A percentile compares a stretch with the other conserved stretches of the same genome.
Conservation (phyloP, 2,797 vertebrate genomes). For the Calcarius lapponicus region DNA sequence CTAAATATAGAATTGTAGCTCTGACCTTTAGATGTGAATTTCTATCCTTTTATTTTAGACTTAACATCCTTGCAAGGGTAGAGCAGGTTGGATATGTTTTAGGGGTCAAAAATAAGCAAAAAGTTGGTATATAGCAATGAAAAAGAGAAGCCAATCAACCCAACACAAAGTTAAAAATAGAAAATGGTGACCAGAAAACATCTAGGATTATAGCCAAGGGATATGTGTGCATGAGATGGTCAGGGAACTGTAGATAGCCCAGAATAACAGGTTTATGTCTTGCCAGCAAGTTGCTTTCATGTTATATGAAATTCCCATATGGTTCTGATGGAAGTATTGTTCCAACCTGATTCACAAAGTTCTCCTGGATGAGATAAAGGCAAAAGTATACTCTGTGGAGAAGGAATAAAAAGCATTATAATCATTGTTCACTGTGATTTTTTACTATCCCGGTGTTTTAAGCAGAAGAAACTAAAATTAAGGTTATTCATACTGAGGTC, state of each 20-base stretch:
- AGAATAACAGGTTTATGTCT: background rate
- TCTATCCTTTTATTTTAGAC: background rate
- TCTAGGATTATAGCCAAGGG: background rate
- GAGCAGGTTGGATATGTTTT: background rate
- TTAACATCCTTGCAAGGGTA: background rate
- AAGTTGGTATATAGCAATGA: background rate
- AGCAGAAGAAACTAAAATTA: background rate
- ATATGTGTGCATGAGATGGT: background rate
- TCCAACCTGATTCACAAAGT: background rate
- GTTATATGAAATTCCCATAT: background rate
- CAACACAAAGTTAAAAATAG: background rate
- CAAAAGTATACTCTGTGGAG: background rate
- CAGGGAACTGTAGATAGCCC: background rate
- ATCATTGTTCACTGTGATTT: background rate
- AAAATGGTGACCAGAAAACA: background rate
- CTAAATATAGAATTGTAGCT: background rate
- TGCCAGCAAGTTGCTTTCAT: background rate
- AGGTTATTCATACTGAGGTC: background rate
- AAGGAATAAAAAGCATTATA: background rate
- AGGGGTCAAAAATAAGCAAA: background rate
- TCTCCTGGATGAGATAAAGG: background rate
- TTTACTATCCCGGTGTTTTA: background rate
- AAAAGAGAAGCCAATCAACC: background rate
- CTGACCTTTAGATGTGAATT: background rate
- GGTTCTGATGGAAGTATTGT: background rate